phyloP scores from a whole-genome alignment of 2,797 vertebrate genomes.

The Neomorphus geoffroyi region DNA sequence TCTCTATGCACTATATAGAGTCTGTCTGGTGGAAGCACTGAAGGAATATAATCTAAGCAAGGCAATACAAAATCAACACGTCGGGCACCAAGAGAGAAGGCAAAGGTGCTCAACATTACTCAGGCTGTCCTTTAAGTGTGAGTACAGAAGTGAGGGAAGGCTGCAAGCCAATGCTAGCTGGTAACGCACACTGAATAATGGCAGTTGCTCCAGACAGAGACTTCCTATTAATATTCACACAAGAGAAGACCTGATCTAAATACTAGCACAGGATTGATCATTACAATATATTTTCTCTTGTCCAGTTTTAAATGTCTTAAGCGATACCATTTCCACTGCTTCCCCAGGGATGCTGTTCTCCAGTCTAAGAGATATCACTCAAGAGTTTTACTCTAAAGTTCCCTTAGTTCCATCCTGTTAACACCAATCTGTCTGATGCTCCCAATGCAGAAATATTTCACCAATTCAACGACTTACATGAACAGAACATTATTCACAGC shows the following conservation, averaged over 20 bases:
- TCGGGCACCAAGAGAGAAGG: not conserved
- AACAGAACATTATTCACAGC: not conserved
- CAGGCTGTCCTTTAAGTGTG: conserved; percentile 15
- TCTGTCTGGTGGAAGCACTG: conserved; percentile 12
- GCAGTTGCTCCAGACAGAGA: conserved; percentile 21
- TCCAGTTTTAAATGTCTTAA: conserved; percentile 34
- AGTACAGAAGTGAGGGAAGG: not conserved
- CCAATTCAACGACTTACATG: not conserved
- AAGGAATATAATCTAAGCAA: conserved; percentile 32
- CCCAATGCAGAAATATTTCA: not conserved
- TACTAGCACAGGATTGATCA: conserved; percentile 47
- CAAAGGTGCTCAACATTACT: conserved; percentile 13
- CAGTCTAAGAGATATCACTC: not conserved
- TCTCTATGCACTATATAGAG: not conserved
- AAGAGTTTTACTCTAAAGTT: not conserved
- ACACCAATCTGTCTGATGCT: not conserved
- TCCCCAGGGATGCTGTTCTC: not conserved
- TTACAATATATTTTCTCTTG: conserved; percentile 27
- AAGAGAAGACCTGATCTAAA: conserved; percentile 38
- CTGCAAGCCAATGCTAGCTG: not conserved
- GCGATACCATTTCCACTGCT: not conserved
- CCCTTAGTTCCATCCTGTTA: not conserved
- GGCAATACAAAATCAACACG: conserved; percentile 17
- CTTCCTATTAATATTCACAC: conserved; percentile 48
- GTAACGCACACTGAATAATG: not conserved